Conservation (phyloP, 2,888 invertebrate species). For the Dryadula phaetusa region DNA sequence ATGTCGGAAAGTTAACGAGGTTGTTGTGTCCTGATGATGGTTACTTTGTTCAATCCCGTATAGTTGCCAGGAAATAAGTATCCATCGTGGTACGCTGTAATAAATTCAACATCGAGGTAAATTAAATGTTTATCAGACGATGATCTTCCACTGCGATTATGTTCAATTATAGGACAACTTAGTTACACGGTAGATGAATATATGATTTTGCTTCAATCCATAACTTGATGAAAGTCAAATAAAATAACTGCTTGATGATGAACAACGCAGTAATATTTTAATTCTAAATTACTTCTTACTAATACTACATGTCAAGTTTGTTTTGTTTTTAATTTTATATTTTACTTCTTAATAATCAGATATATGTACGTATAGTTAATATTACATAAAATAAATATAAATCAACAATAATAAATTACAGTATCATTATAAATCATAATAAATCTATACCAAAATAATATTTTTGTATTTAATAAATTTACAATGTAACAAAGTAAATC, state of each 20-base stretch:
- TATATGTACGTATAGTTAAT: too few relatives aligned
- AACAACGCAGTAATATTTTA: background rate
- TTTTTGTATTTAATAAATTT: too few relatives aligned
- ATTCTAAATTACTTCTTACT: background rate
- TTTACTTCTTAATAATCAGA: too few relatives aligned
- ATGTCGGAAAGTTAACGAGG: slow-evolving; percentile 71
- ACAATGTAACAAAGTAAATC: background rate
- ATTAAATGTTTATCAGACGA: slow-evolving; percentile 45
- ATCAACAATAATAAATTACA: too few relatives aligned
- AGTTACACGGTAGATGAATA: slow-evolving; percentile 29
- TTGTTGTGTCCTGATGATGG: slow-evolving; percentile 60
- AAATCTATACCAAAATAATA: too few relatives aligned
- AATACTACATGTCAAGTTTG: too few relatives aligned
- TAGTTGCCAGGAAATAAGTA: slow-evolving; percentile 48
- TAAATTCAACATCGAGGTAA: slow-evolving; percentile 48
- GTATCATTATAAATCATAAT: too few relatives aligned
- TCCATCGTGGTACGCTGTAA: slow-evolving; percentile 46
- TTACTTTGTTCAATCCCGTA: slow-evolving; percentile 50
- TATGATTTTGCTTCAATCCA: slow-evolving; percentile 16
- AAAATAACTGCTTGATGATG: background rate
- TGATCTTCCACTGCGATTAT: slow-evolving; percentile 43
- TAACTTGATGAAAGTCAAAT: slow-evolving; percentile 28
- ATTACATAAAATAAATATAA: background rate
- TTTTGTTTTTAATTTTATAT: too few relatives aligned
- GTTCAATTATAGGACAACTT: slow-evolving; percentile 44